phyloP scores from a whole-genome alignment of 1,140 invertebrate genomes.

The Hyposmocoma kahamanoa region DNA sequence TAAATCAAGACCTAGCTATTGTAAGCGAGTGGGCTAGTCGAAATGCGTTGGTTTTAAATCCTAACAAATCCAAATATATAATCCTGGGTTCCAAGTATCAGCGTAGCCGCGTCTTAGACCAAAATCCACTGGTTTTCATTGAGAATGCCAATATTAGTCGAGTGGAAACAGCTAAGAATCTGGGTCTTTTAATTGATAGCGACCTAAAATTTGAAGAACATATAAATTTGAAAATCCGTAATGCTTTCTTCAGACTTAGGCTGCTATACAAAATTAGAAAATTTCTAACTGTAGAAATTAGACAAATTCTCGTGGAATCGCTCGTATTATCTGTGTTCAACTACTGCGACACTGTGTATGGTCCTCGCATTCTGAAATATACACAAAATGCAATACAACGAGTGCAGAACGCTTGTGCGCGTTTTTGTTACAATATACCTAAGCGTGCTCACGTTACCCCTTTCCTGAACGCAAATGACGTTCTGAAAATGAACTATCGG shows the following conservation, averaged over 20 bases:
- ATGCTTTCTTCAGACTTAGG: conserved; percentile 1
- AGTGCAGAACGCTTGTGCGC: too few species aligned
- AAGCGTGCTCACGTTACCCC: neutral
- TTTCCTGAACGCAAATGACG: neutral
- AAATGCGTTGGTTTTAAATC: neutral
- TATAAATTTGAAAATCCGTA: conserved; percentile 4
- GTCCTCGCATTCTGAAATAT: neutral
- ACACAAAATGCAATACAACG: too few species aligned
- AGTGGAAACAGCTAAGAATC: neutral
- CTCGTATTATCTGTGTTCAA: neutral
- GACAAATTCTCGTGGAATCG: neutral
- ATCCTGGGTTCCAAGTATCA: neutral
- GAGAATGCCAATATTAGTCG: neutral
- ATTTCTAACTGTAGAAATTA: neutral
- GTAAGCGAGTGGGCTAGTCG: neutral
- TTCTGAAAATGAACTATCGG: neutral
- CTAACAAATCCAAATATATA: neutral
- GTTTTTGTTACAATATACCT: too few species aligned
- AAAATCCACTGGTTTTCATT: neutral
- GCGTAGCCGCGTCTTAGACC: neutral
- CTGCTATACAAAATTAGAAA: neutral
- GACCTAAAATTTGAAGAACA: neutral
- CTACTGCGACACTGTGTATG: conserved; percentile 2
- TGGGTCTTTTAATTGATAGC: neutral
- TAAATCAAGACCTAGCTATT: neutral